Evolutionary conservation across 1,140 invertebrate genomes (phyloP).

Genomic region (Sycobia sp.): DNA sequence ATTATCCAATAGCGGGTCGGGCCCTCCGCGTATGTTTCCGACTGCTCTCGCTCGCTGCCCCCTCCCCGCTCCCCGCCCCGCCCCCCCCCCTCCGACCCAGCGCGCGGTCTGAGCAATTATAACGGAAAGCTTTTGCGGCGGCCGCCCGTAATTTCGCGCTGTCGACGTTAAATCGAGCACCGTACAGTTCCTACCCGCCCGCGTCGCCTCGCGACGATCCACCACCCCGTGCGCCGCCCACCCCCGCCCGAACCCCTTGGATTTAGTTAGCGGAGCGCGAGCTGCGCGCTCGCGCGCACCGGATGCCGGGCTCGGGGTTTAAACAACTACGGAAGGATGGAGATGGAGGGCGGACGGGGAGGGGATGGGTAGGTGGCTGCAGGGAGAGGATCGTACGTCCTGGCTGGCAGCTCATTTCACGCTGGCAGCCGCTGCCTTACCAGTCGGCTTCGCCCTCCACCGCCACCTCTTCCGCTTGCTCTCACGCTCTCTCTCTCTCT

Average conservation of each 20-base stretch:
- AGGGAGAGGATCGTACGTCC: constrained; percentile 19
- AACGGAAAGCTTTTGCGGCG: constrained; percentile 27
- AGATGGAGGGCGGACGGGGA: constrained; percentile 5
- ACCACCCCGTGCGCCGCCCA: too few relatives aligned
- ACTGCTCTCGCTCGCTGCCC: too few relatives aligned
- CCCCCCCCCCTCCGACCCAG: too few relatives aligned
- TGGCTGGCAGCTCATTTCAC: constrained; percentile 51
- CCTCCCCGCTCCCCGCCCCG: too few relatives aligned
- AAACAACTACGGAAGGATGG: constrained; percentile 35
- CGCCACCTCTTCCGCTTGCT: too few relatives aligned
- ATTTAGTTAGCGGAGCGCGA: constrained; percentile 40
- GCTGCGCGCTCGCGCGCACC: neutral
- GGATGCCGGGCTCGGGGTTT: constrained; percentile 30
- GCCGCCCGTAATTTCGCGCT: constrained; percentile 19
- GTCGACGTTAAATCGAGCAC: constrained; percentile 32
- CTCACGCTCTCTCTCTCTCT: too few relatives aligned
- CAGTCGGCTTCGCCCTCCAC: neutral
- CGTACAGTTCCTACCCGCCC: neutral
- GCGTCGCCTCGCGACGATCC: too few relatives aligned
- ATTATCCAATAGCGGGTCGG: constrained; percentile 24
- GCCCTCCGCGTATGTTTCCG: too few relatives aligned
- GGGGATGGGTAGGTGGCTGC: neutral
- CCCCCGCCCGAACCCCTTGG: constrained; percentile 13
- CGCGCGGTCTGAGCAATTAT: constrained; percentile 28
- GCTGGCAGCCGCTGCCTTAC: constrained; percentile 40